phyloP scores from a whole-genome alignment of 2,888 invertebrate species.

The Odontocolon sp. region DNA sequence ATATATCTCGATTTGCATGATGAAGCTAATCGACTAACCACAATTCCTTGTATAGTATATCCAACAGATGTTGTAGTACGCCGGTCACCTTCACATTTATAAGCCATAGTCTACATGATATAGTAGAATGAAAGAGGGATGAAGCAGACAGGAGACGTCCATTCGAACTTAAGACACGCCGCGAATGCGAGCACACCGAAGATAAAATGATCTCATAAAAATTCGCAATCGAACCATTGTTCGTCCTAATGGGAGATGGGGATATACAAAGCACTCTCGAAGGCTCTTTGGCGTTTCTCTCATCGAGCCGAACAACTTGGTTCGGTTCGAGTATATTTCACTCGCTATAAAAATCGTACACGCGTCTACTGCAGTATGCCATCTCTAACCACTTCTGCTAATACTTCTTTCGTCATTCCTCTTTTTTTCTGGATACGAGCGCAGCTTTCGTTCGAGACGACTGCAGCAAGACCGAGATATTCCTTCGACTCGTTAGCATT shows the following conservation, averaged over 20 bases:
- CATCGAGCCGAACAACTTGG: no score
- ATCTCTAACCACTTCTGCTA: conserved; percentile 38
- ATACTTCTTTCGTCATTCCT: conserved; percentile 1
- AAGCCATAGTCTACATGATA: background rate
- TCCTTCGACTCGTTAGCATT: conserved; percentile 69
- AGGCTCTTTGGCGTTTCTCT: background rate
- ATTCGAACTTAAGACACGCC: conserved; percentile 63
- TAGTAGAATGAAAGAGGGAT: background rate
- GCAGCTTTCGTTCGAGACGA: background rate
- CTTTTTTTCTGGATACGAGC: conserved; percentile 11
- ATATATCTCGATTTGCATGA: no score
- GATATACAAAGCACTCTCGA: background rate
- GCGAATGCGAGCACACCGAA: conserved; percentile 47
- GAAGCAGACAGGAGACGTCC: background rate
- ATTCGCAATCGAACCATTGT: conserved; percentile 70
- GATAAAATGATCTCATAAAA: conserved; percentile 67
- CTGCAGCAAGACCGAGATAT: background rate
- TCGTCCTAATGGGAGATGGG: conserved; percentile 36
- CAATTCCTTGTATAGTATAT: no score
- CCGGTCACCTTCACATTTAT: no score
- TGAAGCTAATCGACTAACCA: no score
- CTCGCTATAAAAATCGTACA: background rate
- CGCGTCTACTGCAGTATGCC: background rate
- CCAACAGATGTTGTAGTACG: no score
- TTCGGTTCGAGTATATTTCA: conserved; percentile 3